Evolutionary conservation across 2,888 invertebrate species (phyloP), one percentile per base, ranked within the genome.

Genomic region (Agrypnus murinus): DNA sequence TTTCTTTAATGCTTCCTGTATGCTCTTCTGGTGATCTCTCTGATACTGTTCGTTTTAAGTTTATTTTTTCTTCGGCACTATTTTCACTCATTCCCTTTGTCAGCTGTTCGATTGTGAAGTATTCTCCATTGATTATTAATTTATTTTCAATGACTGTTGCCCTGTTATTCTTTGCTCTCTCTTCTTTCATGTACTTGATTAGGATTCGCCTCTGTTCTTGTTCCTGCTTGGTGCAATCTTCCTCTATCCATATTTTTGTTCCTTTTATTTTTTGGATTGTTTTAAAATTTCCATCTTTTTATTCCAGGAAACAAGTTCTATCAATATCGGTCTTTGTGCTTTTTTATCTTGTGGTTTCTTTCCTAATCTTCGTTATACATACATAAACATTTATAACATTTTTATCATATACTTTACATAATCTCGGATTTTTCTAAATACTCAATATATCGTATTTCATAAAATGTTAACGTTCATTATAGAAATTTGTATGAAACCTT

Each of bases 221-320:
- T 43, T 43, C 43, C 43, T 43, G 43, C n/a, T 43, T 43, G 5
- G 43, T 10, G n/a, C 5, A n/a, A 43, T 43, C 43, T 43, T n/a
- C 14, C 5, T 5, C 6, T 6, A 43, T 43, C 43, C 43, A 43
- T 5, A 43, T 43, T n/a, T 6, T 14, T n/a, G 36, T 36, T n/a
- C 14, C 43, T 43, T 43, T 43, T 8, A 43, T 10, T 43, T 43
- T n/a, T 43, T 43, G 12, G 43, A 43, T 43, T 6, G 7, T 43
- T 43, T 43, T 6, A 43, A n/a, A n/a, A 43, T 14, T n/a, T 43
- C 43, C 9, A 8, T 36, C 9, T 7, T 36, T 36, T 36, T 36
- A 9, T 36, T 36, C 7, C 36, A 36, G 36, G 36, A 36, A 9
- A 7, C 9, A 36, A 36, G 36, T 36, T 36, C 9, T 36, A 36